Conservation (phyloP, 2,113 vertebrate genomes). For the Eretmochelys imbricata region DNA sequence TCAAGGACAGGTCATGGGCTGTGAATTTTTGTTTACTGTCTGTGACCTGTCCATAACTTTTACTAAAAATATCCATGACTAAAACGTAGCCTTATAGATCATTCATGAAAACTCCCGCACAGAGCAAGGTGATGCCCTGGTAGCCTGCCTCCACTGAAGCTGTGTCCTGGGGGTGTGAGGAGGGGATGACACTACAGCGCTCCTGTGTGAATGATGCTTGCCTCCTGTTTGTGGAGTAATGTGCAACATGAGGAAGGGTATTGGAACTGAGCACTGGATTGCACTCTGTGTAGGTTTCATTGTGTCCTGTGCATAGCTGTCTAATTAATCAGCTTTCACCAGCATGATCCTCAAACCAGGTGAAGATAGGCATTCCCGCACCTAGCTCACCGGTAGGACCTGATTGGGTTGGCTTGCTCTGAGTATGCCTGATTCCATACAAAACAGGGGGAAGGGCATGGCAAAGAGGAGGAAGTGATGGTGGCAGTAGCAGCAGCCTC, state of each 20-base stretch:
- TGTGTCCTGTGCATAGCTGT: neutral
- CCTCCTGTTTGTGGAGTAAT: neutral
- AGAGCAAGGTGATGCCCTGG: neutral
- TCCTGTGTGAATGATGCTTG: neutral
- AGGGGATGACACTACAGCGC: neutral
- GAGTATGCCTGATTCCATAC: too few relatives aligned
- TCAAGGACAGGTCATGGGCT: too few relatives aligned
- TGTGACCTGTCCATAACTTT: too few relatives aligned
- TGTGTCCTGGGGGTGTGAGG: neutral
- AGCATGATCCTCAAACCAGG: neutral
- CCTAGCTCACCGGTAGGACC: too few relatives aligned
- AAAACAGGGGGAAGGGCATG: too few relatives aligned
- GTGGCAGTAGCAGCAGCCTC: too few relatives aligned
- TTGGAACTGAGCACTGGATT: neutral
- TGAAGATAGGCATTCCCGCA: neutral
- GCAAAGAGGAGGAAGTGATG: too few relatives aligned
- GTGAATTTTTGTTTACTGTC: too few relatives aligned
- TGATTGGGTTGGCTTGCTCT: too few relatives aligned
- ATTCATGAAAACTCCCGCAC: neutral
- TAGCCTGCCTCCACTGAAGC: neutral
- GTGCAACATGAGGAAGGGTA: too few relatives aligned
- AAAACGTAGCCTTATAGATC: neutral
- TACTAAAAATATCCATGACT: too few relatives aligned
- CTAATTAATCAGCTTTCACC: neutral
- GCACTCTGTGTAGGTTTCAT: neutral